Evolutionary conservation across 2,797 vertebrate genomes (phyloP).

Genomic region (Crypturellus tataupa): DNA sequence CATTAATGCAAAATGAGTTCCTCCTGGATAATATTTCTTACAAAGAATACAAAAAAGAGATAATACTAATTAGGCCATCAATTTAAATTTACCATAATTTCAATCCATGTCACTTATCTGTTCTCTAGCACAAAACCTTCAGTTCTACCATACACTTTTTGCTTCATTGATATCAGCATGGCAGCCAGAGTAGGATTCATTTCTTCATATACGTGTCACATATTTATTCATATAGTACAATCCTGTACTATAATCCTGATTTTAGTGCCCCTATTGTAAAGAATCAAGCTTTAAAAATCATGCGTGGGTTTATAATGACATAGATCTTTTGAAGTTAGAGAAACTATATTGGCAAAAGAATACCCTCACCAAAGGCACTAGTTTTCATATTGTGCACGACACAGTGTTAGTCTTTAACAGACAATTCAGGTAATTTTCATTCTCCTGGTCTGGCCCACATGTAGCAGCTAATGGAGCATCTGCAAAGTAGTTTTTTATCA

Average conservation of each 20-base stretch:
- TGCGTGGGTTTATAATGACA: not conserved
- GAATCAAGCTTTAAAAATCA: not conserved
- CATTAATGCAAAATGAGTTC: slow-evolving; percentile 84
- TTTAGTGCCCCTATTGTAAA: slow-evolving; percentile 23
- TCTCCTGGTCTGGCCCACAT: slow-evolving; percentile 22
- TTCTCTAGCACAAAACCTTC: slow-evolving; percentile 77
- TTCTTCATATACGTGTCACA: not conserved
- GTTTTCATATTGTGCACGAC: not conserved
- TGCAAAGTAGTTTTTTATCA: slow-evolving; percentile 31
- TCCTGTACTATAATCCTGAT: not conserved
- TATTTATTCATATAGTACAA: not conserved
- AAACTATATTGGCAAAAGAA: slow-evolving; percentile 23
- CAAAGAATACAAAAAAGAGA: slow-evolving; percentile 84
- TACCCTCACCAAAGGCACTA: not conserved
- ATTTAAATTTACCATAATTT: slow-evolving; percentile 85
- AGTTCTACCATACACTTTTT: slow-evolving; percentile 48
- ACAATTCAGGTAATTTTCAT: slow-evolving; percentile 37
- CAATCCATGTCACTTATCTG: slow-evolving; percentile 82
- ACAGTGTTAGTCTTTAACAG: not conserved
- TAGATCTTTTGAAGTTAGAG: not conserved
- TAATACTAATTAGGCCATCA: slow-evolving; percentile 86
- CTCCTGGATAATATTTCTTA: slow-evolving; percentile 85
- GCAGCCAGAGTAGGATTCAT: slow-evolving; percentile 51
- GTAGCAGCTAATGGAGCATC: slow-evolving; percentile 34
- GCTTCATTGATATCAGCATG: not conserved